A percentile compares a stretch with the other conserved stretches of the same genome.
phyloP scores from a whole-genome alignment of 2,888 invertebrate genomes.

The Platycheirus rosarum region DNA sequence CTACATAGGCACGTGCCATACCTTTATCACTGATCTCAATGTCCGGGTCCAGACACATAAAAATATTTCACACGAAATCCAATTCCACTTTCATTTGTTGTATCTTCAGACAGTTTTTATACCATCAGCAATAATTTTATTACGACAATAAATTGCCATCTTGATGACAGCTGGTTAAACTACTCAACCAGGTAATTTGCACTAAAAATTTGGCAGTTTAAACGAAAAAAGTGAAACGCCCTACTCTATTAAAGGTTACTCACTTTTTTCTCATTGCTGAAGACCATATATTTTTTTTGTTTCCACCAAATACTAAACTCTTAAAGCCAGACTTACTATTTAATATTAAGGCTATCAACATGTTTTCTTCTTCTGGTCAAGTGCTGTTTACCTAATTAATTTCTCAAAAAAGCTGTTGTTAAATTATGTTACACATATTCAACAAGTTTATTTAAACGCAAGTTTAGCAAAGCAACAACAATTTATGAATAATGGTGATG shows the following conservation, averaged over 20 bases:
- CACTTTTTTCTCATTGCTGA: conserved; percentile 32
- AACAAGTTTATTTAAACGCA: conserved; percentile 50
- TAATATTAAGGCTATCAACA: conserved; percentile 9
- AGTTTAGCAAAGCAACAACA: conserved; percentile 18
- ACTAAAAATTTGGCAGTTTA: conserved; percentile 40
- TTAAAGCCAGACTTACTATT: conserved; percentile 4
- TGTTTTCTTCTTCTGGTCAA: conserved; percentile 38
- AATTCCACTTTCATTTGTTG: conserved; percentile 68
- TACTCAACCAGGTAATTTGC: conserved; percentile 46
- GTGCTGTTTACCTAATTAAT: conserved; percentile 68
- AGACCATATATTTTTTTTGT: conserved; percentile 7
- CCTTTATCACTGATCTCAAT: conserved; percentile 11
- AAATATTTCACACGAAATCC: conserved; percentile 25
- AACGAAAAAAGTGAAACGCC: conserved; percentile 63
- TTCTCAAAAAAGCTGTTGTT: conserved; percentile 41
- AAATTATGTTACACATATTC: conserved; percentile 62
- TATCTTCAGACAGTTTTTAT: conserved; percentile 10
- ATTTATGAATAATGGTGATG: conserved; percentile 10
- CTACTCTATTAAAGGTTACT: conserved; percentile 24
- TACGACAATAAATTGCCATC: conserved; percentile 11
- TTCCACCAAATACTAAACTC: conserved; percentile 6
- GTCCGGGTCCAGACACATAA: conserved; percentile 9
- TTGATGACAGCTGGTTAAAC: conserved; percentile 68
- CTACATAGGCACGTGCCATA: conserved; percentile 12
- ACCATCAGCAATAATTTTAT: conserved; percentile 3